Conservation (phyloP, 2,113 vertebrate species). For the Antechinus flavipes region DNA sequence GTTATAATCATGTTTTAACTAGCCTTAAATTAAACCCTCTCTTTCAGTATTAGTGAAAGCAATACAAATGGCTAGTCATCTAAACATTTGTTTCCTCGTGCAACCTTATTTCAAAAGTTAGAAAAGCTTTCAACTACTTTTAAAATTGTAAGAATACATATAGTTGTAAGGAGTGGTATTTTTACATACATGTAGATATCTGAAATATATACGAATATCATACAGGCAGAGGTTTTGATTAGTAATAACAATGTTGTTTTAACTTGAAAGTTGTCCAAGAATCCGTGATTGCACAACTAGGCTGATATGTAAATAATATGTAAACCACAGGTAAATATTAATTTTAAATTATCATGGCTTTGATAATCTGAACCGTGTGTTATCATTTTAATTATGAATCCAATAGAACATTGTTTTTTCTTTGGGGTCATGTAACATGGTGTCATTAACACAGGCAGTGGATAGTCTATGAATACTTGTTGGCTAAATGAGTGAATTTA, state of each 20-base stretch:
- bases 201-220: neutral
- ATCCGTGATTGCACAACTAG: neutral
- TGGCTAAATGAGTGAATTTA: neutral
- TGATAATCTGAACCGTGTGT: constrained; percentile 15
- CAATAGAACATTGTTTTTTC: neutral
- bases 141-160: neutral
- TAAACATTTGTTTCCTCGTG: neutral
- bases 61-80: neutral
- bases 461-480: neutral
- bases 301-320: neutral
- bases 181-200: neutral
- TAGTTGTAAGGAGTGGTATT: neutral
- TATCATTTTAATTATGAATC: neutral
- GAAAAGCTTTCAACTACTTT: constrained; percentile 38
- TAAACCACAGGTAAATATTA: neutral
- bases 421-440: neutral
- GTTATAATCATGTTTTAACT: constrained; percentile 9
- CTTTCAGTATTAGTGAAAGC: constrained; percentile 10
- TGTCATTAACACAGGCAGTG: neutral
- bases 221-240: neutral
- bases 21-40: neutral
- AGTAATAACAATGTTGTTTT: constrained; percentile 1
- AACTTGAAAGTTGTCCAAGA: constrained; percentile 6
- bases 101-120: neutral
- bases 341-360: neutral